Conservation (phyloP, 1,140 invertebrate genomes). For the Dendroctonus ponderosae region DNA sequence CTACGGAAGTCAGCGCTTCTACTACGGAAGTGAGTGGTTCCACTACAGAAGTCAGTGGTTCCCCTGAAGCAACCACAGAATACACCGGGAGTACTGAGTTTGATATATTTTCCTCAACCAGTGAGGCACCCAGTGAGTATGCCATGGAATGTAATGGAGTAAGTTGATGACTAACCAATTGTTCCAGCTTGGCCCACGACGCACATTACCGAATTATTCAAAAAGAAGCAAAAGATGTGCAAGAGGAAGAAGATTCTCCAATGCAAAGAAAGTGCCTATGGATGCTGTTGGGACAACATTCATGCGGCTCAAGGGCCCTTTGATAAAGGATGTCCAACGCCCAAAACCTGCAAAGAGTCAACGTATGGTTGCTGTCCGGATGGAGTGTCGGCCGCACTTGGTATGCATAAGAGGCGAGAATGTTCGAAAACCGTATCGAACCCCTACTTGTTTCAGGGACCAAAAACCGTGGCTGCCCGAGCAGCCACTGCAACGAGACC, state of each 20-base stretch:
- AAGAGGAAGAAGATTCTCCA: slow-evolving; percentile 60
- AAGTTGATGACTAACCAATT: neutral
- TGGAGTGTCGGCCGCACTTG: slow-evolving; percentile 77
- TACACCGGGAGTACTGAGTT: slow-evolving; percentile 28
- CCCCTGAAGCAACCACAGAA: slow-evolving; percentile 29
- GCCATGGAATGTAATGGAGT: neutral
- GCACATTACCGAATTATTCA: slow-evolving; percentile 53
- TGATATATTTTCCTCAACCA: slow-evolving; percentile 50
- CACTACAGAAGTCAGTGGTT: slow-evolving; percentile 25
- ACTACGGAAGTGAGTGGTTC: slow-evolving; percentile 17
- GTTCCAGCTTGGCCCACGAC: slow-evolving; percentile 40
- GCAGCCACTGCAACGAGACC: slow-evolving; percentile 70
- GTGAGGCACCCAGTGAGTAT: slow-evolving; percentile 18
- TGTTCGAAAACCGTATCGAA: neutral
- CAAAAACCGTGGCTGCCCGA: slow-evolving; percentile 74
- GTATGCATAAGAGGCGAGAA: slow-evolving; percentile 2
- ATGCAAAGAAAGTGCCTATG: slow-evolving; percentile 73
- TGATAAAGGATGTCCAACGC: slow-evolving; percentile 72
- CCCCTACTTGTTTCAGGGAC: slow-evolving; percentile 38
- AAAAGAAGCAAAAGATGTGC: slow-evolving; percentile 59
- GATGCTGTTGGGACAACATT: slow-evolving; percentile 86
- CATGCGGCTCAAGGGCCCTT: slow-evolving; percentile 83
- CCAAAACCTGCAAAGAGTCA: slow-evolving; percentile 76
- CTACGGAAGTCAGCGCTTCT: slow-evolving; percentile 27
- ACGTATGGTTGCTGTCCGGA: slow-evolving; percentile 88